These are phyloP conservation scores for Octomys mimax DNA, from an alignment of 2,797 vertebrate genomes.

Conservation along the genomic window DNA sequence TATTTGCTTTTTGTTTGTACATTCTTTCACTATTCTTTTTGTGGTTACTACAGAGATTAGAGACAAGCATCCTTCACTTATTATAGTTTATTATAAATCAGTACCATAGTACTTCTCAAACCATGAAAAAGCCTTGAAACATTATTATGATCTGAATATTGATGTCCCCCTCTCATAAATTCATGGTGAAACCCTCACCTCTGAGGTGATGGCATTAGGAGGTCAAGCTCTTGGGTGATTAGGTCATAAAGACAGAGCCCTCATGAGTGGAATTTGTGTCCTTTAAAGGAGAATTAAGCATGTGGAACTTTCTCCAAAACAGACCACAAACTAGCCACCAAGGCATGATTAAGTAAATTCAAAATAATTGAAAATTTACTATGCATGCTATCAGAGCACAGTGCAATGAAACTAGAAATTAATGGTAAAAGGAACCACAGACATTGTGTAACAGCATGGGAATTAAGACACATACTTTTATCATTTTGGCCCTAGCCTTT, in stretches of 20 bases:
- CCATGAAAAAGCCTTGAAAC: slow-evolving; percentile 43
- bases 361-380: neutral
- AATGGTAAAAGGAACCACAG: neutral
- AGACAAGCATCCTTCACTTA: slow-evolving; percentile 39
- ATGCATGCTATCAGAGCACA: neutral
- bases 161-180: neutral
- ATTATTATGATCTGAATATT: neutral
- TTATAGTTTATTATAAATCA: slow-evolving; percentile 56
- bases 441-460: neutral
- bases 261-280: neutral
- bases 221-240: neutral
- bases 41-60: slow-evolving; percentile 41
- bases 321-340: neutral
- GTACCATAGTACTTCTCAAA: neutral
- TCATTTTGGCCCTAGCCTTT: too few species aligned
- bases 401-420: neutral
- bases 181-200: neutral
- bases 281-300: neutral
- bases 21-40: slow-evolving; percentile 35
- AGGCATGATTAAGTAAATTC: neutral
- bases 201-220: neutral
- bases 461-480: neutral
- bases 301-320: neutral
- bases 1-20: slow-evolving; percentile 21
- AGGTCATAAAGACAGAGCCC: neutral